phyloP scores from a whole-genome alignment of 2,797 vertebrate species.

The Cryptoprocta ferox region DNA sequence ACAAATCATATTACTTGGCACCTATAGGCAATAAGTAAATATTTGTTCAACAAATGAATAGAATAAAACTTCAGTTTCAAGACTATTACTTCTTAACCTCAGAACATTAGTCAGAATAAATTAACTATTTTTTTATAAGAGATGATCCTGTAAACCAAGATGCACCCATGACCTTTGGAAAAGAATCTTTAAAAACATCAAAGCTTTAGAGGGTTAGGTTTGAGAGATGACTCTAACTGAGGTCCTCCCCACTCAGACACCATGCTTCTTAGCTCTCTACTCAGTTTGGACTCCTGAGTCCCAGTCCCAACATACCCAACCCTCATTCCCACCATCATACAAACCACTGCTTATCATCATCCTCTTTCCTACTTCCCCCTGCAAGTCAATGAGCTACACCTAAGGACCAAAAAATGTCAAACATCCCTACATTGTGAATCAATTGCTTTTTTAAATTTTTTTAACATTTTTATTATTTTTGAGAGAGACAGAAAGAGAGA shows the following conservation, averaged over 20 bases:
- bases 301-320: background rate
- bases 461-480: too few relatives aligned
- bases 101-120: background rate
- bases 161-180: background rate
- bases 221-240: background rate
- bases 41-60: background rate
- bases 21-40: background rate
- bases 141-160: background rate
- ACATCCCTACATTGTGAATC: background rate
- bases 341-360: background rate
- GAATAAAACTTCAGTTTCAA: constrained; percentile 47
- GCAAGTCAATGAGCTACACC: background rate
- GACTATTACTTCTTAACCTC: background rate
- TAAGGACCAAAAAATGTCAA: background rate
- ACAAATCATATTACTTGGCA: background rate
- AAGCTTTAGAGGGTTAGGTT: background rate
- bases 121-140: background rate
- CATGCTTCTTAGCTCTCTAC: background rate
- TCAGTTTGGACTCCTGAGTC: background rate
- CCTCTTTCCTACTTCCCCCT: background rate
- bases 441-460: background rate
- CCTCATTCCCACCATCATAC: background rate
- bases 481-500: too few relatives aligned
- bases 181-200: constrained; percentile 54
- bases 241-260: background rate